phyloP scores from a whole-genome alignment of 1,140 invertebrate species.

The Bacillus rossius region DNA sequence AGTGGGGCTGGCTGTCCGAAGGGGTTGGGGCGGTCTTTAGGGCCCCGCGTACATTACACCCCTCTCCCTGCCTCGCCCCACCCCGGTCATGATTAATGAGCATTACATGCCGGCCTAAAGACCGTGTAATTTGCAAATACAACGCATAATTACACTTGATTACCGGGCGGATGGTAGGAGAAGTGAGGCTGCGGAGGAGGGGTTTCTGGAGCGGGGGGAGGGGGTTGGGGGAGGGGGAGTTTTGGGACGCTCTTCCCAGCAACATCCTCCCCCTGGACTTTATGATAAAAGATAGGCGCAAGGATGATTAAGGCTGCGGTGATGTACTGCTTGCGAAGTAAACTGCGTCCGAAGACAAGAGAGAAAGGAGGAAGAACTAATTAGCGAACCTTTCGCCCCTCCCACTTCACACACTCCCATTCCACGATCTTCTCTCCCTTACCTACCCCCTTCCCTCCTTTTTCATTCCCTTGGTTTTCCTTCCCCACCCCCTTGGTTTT shows the following conservation, averaged over 20 bases:
- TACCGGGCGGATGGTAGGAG: conserved; percentile 15
- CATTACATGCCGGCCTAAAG: conserved; percentile 33
- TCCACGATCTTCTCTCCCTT: no score
- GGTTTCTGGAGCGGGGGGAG: no score
- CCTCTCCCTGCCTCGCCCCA: background rate
- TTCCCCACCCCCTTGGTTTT: no score
- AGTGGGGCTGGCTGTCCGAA: background rate
- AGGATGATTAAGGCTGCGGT: conserved; percentile 19
- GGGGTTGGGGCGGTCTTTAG: conserved; percentile 3
- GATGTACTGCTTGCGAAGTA: conserved; percentile 12
- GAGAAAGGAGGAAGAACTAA: conserved; percentile 1
- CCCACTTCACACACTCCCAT: no score
- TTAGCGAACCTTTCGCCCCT: no score
- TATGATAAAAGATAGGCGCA: conserved; percentile 16
- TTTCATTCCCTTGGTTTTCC: no score
- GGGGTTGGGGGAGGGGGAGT: no score
- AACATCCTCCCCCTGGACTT: conserved; percentile 9
- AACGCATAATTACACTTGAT: conserved; percentile 35
- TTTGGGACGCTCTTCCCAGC: no score
- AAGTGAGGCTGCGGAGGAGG: background rate
- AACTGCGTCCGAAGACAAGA: conserved; percentile 3
- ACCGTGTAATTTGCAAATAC: conserved; percentile 36
- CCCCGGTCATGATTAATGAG: conserved; percentile 26
- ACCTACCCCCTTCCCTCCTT: no score
- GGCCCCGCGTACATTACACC: conserved; percentile 1